Percentiles rank a stretch among this genome's conserved stretches.
phyloP scores from a whole-genome alignment of 2,888 invertebrate genomes.

The Frankliniella fusca region DNA sequence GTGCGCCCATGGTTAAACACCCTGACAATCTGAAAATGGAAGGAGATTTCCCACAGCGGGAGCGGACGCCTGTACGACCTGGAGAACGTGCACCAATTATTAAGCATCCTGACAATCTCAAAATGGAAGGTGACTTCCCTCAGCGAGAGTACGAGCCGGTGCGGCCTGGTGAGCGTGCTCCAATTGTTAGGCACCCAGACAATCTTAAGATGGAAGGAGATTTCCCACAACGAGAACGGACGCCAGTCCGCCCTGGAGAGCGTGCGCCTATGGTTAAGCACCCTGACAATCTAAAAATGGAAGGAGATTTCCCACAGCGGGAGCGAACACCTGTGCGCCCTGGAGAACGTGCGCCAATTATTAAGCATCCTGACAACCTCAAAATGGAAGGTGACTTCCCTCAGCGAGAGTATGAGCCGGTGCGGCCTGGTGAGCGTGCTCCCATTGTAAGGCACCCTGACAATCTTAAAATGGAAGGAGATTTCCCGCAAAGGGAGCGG shows the following conservation, averaged over 20 bases:
- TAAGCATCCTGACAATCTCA: constrained; percentile 55
- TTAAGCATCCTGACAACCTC: constrained; percentile 47
- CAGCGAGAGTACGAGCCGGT: constrained; percentile 44
- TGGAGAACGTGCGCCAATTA: constrained; percentile 51
- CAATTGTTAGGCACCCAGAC: too few species aligned
- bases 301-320: constrained; percentile 57
- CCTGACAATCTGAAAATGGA: constrained; percentile 55
- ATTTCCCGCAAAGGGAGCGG: constrained; percentile 46
- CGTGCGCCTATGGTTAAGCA: constrained; percentile 47
- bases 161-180: too few species aligned
- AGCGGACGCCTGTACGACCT: constrained; percentile 49
- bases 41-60: constrained; percentile 48
- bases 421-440: constrained; percentile 49
- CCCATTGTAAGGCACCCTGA: constrained; percentile 49
- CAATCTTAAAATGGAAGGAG: constrained; percentile 56
- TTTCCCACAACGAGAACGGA: too few species aligned
- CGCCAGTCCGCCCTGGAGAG: constrained; percentile 44
- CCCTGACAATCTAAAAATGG: constrained; percentile 52
- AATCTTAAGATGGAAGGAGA: too few species aligned
- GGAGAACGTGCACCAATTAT: constrained; percentile 51
- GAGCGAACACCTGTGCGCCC: constrained; percentile 47
- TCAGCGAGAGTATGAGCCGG: constrained; percentile 46
- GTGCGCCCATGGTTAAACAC: constrained; percentile 47
- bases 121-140: constrained; percentile 53
- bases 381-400: constrained; percentile 48